Evolutionary conservation across 2,888 invertebrate species (phyloP), one percentile per base, ranked within the genome.

Genomic region (Acanthococcus lagerstroemiae): DNA sequence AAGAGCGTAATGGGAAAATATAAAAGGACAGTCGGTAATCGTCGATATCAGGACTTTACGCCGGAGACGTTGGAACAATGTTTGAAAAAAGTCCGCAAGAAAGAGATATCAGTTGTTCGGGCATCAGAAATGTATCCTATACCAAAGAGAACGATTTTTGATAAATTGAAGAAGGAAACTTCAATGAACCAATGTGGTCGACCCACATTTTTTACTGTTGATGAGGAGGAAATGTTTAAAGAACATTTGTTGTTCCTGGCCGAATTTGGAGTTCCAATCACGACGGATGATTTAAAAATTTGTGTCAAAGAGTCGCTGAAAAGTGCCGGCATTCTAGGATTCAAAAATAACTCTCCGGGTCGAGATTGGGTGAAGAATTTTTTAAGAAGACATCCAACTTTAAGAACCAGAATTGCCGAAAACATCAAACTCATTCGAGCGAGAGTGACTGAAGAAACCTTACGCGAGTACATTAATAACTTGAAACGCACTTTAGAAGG

Each of bases 341-440:
- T 73, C 58, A 70, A 67, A 67, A 65, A 72, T 56, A 72, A 72
- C 67, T 25, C 71, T 6, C 72, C 73, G 24, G 72, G 72, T 12
- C 65, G 65, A 52, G 72, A 73, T 12, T 74, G 72, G 71, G 52
- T 68, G 3, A 68, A 65, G 46, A 67, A 67, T 15, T 71, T 71
- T 27, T 66, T 70, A 52, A 69, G 58, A 6, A 58, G 71, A 50
- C 67, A 71, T 61, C 24, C 22, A 15, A 24, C 25, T 50, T 30
- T 71, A 44, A 57, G 69, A 37, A 17, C 44, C 12, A 66, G 69
- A 50, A 52, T 71, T 30, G 65, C 68, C 27, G 48, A 54, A 21
- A 73, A 72, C 55, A 73, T 70, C 6, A 72, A 70, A 65, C 69
- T 68, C 56, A 44, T 50, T n/a, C 56, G 71, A 67, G 71, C 70